Conservation (phyloP, 2,888 invertebrate species). For the Acheta domesticus region DNA sequence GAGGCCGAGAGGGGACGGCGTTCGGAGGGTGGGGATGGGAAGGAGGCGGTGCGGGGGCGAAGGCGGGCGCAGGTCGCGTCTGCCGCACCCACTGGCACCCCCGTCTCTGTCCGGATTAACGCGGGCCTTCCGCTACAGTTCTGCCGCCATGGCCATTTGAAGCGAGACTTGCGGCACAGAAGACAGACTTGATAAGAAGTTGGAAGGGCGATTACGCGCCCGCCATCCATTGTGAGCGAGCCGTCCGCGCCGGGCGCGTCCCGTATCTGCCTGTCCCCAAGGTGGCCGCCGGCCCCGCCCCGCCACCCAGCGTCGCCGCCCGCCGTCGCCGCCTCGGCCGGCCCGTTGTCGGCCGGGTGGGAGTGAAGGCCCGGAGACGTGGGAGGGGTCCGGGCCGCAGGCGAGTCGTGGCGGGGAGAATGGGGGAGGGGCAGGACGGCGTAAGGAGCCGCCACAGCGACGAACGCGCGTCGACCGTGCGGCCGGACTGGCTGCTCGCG, state of each 20-base stretch:
- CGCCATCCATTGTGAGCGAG: neutral
- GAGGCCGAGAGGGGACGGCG: neutral
- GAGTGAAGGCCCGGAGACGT: too few relatives aligned
- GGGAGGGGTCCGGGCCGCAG: too few relatives aligned
- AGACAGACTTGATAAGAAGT: conserved; percentile 18
- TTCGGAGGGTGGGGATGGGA: neutral
- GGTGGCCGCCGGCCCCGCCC: neutral
- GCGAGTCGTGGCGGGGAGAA: neutral
- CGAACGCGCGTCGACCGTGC: too few relatives aligned
- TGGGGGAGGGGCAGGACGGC: neutral
- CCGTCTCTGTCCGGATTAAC: neutral
- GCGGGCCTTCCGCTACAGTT: neutral
- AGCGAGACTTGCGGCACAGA: neutral
- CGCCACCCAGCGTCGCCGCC: neutral
- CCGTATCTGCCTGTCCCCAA: neutral
- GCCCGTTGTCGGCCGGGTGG: neutral
- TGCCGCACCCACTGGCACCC: neutral
- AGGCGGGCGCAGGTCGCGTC: neutral
- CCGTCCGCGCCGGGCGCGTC: neutral
- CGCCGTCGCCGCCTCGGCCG: neutral
- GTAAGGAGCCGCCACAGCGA: neutral
- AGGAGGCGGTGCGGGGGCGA: neutral
- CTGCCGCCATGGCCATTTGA: neutral
- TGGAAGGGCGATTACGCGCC: neutral
- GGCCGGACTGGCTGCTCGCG: too few relatives aligned